A percentile compares a stretch with the other conserved stretches of the same genome.
phyloP scores from a whole-genome alignment of 2,888 invertebrate species.

The Leucozona laternaria region DNA sequence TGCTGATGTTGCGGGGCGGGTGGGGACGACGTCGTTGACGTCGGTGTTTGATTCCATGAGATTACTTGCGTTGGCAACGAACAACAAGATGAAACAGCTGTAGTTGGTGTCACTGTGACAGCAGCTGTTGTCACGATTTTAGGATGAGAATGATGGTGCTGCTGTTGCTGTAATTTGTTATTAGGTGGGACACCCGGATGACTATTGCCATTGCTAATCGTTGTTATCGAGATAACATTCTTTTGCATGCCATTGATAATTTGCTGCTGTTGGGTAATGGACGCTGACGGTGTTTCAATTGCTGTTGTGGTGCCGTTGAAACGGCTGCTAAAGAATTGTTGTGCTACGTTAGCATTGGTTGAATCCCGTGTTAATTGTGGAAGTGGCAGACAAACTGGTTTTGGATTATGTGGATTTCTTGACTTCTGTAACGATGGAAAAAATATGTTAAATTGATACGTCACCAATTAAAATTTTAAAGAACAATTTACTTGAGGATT shows the following conservation, averaged over 20 bases:
- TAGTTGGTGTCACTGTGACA: conserved; percentile 71
- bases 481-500: conserved; percentile 81
- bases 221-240: conserved; percentile 74
- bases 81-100: conserved; percentile 51
- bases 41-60: conserved; percentile 74
- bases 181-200: conserved; percentile 54
- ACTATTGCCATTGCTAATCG: conserved; percentile 61
- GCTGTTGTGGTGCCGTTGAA: conserved; percentile 74
- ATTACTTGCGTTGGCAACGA: conserved; percentile 75
- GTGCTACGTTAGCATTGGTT: conserved; percentile 49
- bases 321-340: conserved; percentile 61
- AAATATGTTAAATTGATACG: background rate
- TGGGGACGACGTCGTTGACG: conserved; percentile 34
- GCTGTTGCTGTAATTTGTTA: conserved; percentile 69
- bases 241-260: conserved; percentile 77
- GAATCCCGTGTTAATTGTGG: conserved; percentile 41
- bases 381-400: conserved; percentile 52
- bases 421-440: conserved; percentile 44
- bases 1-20: conserved; percentile 62
- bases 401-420: conserved; percentile 52
- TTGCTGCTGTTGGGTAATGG: conserved; percentile 70
- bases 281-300: conserved; percentile 68
- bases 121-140: conserved; percentile 66
- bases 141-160: conserved; percentile 54
- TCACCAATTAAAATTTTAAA: background rate